Evolutionary conservation across 1,140 invertebrate genomes (phyloP).

Genomic region (Latrodectus geometricus): DNA sequence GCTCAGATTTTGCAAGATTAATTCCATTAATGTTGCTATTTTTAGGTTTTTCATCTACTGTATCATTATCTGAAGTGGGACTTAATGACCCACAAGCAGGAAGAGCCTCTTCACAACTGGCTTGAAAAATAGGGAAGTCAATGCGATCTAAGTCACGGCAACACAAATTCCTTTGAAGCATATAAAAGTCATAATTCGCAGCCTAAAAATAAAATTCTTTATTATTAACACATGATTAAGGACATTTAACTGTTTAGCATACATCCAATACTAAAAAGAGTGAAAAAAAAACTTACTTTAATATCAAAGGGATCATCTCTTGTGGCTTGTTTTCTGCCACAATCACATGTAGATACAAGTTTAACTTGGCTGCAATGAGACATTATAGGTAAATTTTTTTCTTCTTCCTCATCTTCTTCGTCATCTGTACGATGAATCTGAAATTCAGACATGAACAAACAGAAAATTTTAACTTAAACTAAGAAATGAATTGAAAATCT

Average conservation of each 20-base stretch:
- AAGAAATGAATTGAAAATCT: too few species aligned
- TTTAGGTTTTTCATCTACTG: constrained; percentile 27
- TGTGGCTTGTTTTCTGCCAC: constrained; percentile 81
- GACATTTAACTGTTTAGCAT: not conserved
- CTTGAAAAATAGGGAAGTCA: constrained; percentile 86
- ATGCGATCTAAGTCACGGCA: constrained; percentile 78
- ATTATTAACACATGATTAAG: not conserved
- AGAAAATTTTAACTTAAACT: too few species aligned
- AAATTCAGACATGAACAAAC: not conserved
- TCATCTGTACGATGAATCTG: constrained; percentile 62
- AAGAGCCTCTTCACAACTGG: constrained; percentile 78
- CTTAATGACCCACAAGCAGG: constrained; percentile 60
- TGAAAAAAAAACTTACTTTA: constrained; percentile 66
- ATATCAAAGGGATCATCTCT: constrained; percentile 91
- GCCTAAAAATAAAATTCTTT: constrained; percentile 66
- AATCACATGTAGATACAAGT: constrained; percentile 89
- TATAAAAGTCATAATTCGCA: constrained; percentile 90
- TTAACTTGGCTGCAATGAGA: constrained; percentile 79
- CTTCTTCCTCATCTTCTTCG: constrained; percentile 59
- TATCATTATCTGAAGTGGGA: constrained; percentile 12
- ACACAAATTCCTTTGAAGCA: constrained; percentile 80
- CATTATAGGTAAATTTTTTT: constrained; percentile 64
- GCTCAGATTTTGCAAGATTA: constrained; percentile 41
- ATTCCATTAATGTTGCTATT: constrained; percentile 39
- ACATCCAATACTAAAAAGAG: not conserved